These are phyloP conservation scores for Pyxicephalus adspersus DNA, from an alignment of 2,113 vertebrate species.

Conservation along the genomic window DNA sequence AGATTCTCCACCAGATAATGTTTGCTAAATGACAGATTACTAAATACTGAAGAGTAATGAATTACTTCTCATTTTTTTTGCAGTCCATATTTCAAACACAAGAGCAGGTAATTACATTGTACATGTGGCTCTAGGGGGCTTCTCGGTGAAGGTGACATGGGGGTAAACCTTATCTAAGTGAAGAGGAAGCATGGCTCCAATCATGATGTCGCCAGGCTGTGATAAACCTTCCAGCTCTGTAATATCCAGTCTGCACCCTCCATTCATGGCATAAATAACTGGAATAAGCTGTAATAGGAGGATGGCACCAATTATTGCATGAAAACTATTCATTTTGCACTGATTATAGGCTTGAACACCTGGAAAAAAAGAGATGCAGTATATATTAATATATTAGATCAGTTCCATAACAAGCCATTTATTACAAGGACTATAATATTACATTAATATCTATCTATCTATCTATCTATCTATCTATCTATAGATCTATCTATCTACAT, in stretches of 20 bases:
- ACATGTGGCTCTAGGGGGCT: slow-evolving; percentile 4
- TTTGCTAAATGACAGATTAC: too few relatives aligned
- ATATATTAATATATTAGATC: too few relatives aligned
- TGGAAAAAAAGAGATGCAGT: neutral
- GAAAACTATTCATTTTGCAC: neutral
- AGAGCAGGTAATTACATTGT: neutral
- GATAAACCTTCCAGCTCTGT: slow-evolving; percentile 3
- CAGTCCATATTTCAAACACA: too few relatives aligned
- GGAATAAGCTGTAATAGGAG: neutral
- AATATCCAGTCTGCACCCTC: neutral
- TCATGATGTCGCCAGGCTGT: slow-evolving; percentile 18
- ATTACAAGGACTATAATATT: too few relatives aligned
- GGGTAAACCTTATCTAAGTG: slow-evolving; percentile 33
- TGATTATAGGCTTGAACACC: neutral
- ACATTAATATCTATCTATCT: too few relatives aligned
- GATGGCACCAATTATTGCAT: neutral
- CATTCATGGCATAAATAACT: neutral
- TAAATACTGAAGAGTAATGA: too few relatives aligned
- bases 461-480: too few relatives aligned
- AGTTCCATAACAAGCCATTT: too few relatives aligned
- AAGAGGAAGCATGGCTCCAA: slow-evolving; percentile 24
- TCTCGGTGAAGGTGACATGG: slow-evolving; percentile 26
- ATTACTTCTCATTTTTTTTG: too few relatives aligned
- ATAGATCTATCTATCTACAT: too few relatives aligned
- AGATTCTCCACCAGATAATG: too few relatives aligned